Conservation (phyloP, 1,140 invertebrate genomes). For the Araneus ventricosus region DNA sequence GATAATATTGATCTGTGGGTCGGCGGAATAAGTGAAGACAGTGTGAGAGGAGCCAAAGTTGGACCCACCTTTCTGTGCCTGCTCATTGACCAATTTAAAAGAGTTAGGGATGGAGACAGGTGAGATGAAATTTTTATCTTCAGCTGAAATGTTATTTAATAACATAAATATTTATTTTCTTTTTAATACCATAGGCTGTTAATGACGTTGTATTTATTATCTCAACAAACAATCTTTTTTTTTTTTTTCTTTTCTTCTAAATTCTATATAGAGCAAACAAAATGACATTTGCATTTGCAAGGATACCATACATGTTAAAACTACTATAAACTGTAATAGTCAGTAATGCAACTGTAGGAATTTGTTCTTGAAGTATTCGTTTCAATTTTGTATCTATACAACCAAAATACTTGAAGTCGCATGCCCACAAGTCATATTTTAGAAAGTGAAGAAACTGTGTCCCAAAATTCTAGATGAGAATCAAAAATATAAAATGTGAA, state of each 20-base stretch:
- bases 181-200: background rate
- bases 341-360: too few species aligned
- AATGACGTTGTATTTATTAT: background rate
- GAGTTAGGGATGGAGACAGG: constrained; percentile 88
- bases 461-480: too few species aligned
- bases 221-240: background rate
- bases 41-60: constrained; percentile 91
- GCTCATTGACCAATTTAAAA: constrained; percentile 82
- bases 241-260: too few species aligned
- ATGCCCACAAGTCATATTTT: too few species aligned
- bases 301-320: too few species aligned
- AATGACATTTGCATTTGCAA: background rate
- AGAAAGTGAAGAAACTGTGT: too few species aligned
- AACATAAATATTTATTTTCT: background rate
- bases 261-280: background rate
- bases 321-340: too few species aligned
- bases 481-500: too few species aligned
- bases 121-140: constrained; percentile 15
- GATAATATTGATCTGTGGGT: constrained; percentile 82
- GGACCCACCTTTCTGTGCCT: constrained; percentile 89
- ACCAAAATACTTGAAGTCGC: too few species aligned
- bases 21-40: constrained; percentile 89
- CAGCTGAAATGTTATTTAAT: background rate
- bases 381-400: too few species aligned
- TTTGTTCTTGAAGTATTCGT: too few species aligned